Base-by-base conservation (phyloP, 2,797 vertebrate species). In the Orientallactaga sibirica region DNA sequence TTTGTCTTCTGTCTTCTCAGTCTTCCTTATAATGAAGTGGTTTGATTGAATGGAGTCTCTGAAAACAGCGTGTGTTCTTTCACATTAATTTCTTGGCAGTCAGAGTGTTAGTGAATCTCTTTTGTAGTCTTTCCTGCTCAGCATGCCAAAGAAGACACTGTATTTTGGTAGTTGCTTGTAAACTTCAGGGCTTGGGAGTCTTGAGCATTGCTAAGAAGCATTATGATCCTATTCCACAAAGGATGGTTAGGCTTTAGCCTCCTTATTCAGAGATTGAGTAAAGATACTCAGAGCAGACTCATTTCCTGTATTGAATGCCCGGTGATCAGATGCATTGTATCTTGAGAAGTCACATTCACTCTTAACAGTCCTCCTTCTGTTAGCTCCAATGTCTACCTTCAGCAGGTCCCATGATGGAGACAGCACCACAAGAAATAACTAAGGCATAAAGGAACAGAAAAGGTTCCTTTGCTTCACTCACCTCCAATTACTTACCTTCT, bases 1-100 rank as follows among this genome's bases (percentile, higher is more conserved):
- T 25, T 85, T 55, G 66, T 68, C 81, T 61, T 88, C 68, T 80
- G 67, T 85, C 64, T 61, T 86, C 24, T 78, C 93, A 90, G 75
- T 87, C 84, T 20, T 92, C 71, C 55, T 92, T 91, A 1, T 27
- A 33, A 22, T 55, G 73, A 70, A 27, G 0, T 48, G 33, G 58
- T 62, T 66, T 90, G 68, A 71, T 71, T 74, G n/a, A 37, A 75
- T 24, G 41, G 62, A 92, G 80, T 18, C n/a, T 79, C 64, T 52
- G 33, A 79, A 93, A 94, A 78, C 16, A 84, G 52, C 82, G 79
- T 9, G 0, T 74, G 41, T 27, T 84, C 75, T 64, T 88, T 93
- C 77, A 77, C 74, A 18, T 90, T 86, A 75, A 92, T 91, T 90
- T 77, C 78, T 93, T 92, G 76, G 79, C 67, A 58, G 25, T 77